Evolutionary conservation across 2,113 vertebrate species (phyloP).

Genomic region (Halcyon malimbica): DNA sequence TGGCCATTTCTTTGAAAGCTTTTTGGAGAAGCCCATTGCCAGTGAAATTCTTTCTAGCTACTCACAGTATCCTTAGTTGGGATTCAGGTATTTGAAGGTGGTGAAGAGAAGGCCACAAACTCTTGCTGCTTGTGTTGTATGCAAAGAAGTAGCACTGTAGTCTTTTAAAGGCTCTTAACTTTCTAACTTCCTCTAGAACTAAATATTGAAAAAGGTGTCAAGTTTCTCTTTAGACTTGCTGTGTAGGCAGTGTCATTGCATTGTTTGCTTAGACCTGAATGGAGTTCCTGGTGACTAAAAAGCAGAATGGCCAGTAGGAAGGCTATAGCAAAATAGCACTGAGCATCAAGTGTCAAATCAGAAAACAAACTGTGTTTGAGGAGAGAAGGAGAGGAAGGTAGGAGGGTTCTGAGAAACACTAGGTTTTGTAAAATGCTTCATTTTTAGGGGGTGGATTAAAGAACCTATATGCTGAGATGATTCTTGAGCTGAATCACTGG

Average conservation of each 20-base stretch:
- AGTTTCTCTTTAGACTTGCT: background rate
- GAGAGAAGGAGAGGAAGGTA: background rate
- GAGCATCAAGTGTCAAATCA: background rate
- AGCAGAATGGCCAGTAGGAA: background rate
- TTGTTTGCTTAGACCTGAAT: background rate
- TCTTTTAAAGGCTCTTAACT: background rate
- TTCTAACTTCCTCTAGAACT: background rate
- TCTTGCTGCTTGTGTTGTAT: background rate
- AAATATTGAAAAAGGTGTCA: background rate
- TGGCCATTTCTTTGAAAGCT: background rate
- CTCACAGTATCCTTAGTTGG: background rate
- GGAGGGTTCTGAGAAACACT: background rate
- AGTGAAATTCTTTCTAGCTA: background rate
- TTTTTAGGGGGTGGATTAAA: background rate
- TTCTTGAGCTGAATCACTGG: background rate
- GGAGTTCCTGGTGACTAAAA: background rate
- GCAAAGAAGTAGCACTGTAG: background rate
- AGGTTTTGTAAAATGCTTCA: background rate
- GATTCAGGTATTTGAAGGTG: background rate
- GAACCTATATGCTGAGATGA: background rate
- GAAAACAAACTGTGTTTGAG: background rate
- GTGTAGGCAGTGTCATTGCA: background rate
- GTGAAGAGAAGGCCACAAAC: background rate
- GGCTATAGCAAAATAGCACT: background rate
- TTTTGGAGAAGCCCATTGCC: background rate